Evolutionary conservation across 2,797 vertebrate genomes (phyloP).

Genomic region (Phalanger gymnotis): DNA sequence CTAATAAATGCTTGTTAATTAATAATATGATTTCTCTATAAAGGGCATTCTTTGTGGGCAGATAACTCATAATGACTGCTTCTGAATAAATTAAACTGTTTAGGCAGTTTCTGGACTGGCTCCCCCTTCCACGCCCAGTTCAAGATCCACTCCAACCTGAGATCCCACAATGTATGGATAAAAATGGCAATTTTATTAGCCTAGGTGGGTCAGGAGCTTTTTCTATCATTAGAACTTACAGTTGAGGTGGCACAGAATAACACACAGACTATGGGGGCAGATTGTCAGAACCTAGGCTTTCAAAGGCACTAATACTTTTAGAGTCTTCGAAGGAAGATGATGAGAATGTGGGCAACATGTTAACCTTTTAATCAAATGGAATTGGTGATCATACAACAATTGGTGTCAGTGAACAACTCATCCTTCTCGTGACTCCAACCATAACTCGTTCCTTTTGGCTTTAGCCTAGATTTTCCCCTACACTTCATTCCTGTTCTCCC

Average conservation of each 20-base stretch:
- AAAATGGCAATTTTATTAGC: not conserved
- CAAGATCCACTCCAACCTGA: not conserved
- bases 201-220: not conserved
- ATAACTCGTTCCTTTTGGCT: not conserved
- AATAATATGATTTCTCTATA: not conserved
- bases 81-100: not conserved
- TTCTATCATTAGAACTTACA: not conserved
- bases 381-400: not conserved
- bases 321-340: not conserved
- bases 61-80: not conserved
- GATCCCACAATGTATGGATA: not conserved
- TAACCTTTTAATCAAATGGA: not conserved
- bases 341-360: not conserved
- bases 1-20: not conserved
- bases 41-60: not conserved
- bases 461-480: not conserved
- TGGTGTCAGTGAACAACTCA: not conserved
- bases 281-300: not conserved
- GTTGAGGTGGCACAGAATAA: not conserved
- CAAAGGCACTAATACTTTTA: not conserved
- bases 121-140: not conserved
- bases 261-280: not conserved
- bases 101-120: not conserved
- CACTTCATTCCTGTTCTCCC: not conserved
- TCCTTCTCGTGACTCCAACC: not conserved